Percentiles rank a stretch among this genome's conserved stretches.
Evolutionary conservation across 2,797 vertebrate genomes (phyloP).

Genomic region (Pristis pectinata): DNA sequence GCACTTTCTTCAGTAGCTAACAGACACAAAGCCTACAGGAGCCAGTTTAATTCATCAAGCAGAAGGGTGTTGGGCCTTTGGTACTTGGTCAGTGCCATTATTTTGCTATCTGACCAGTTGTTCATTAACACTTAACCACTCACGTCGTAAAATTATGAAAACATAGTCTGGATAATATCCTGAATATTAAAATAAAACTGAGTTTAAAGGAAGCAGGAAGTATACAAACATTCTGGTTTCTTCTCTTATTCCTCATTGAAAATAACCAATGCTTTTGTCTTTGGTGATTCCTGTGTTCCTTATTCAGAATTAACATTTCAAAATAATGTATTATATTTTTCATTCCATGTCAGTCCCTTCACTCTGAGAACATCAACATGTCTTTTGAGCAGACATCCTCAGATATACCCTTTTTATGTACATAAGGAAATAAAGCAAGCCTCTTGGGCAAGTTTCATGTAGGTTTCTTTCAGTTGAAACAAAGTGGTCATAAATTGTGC

Average conservation of each 20-base stretch:
- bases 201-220: neutral
- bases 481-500: conserved; percentile 39
- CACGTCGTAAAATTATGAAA: neutral
- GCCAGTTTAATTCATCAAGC: neutral
- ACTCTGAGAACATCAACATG: neutral
- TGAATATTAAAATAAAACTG: neutral
- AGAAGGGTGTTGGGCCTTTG: neutral
- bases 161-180: neutral
- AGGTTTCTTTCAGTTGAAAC: conserved; percentile 1
- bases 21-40: neutral
- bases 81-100: neutral
- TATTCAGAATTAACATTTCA: neutral
- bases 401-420: neutral
- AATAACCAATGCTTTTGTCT: neutral
- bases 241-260: neutral
- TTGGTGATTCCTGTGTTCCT: neutral
- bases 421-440: neutral
- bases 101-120: neutral
- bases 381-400: neutral
- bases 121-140: neutral
- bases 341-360: neutral
- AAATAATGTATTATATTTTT: neutral
- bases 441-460: neutral
- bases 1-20: too few relatives aligned
- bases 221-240: too few relatives aligned